These are phyloP conservation scores for Tipula confusa DNA, from an alignment of 2,888 invertebrate species.

Conservation along the genomic window DNA sequence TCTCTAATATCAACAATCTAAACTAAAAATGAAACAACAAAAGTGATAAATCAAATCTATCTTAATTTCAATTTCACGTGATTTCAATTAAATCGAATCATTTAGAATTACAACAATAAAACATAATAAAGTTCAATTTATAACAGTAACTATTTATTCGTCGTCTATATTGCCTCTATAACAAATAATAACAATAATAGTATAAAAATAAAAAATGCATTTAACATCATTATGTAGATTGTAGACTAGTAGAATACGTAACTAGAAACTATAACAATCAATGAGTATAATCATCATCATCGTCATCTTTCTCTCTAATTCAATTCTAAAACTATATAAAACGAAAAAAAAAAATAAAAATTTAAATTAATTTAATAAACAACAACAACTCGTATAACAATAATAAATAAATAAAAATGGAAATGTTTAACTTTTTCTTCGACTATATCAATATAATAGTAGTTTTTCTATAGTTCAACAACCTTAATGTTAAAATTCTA, in stretches of 20 bases:
- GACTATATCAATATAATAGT: not conserved
- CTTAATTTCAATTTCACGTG: not conserved
- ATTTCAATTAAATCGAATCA: constrained; percentile 1
- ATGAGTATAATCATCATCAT: not conserved
- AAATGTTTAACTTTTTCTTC: not conserved
- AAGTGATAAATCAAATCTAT: not conserved
- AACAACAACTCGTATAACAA: not conserved
- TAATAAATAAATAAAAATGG: not conserved
- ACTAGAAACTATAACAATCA: not conserved
- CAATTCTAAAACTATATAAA: not conserved
- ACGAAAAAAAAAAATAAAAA: not conserved
- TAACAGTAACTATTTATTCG: not conserved
- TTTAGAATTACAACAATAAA: not conserved
- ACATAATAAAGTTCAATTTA: not conserved
- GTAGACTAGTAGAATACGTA: not conserved
- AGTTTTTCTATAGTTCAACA: not conserved
- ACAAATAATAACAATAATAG: not conserved
- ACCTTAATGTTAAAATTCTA: not conserved
- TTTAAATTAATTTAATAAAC: not conserved
- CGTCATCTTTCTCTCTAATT: not conserved
- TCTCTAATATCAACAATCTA: not conserved
- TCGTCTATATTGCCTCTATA: not conserved
- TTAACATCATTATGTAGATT: not conserved
- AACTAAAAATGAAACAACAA: not conserved
- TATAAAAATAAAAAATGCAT: not conserved